Conservation (phyloP, 1,140 invertebrate species). For the Diorhabda sublineata region DNA sequence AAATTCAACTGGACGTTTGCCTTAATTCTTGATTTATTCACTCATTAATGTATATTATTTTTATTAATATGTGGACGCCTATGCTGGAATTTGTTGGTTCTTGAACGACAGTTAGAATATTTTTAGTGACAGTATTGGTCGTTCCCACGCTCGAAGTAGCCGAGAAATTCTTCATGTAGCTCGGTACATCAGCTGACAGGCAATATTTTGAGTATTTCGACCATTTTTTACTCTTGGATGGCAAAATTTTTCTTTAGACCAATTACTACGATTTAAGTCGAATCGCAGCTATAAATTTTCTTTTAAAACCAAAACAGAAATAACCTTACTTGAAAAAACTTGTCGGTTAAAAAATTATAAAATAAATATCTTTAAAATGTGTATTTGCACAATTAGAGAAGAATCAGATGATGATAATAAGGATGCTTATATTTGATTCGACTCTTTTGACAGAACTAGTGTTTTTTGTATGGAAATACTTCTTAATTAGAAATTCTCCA, state of each 20-base stretch:
- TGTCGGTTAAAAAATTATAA: not conserved
- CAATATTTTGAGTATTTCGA: constrained; percentile 27
- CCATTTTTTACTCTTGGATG: constrained; percentile 21
- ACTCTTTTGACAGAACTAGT: no score
- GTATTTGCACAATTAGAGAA: no score
- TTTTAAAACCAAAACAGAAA: not conserved
- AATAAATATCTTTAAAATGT: not conserved
- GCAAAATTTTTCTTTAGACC: not conserved
- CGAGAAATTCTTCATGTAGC: constrained; percentile 30
- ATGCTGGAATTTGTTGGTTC: constrained; percentile 36
- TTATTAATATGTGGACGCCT: not conserved
- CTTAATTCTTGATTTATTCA: no score
- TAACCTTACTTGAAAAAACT: not conserved
- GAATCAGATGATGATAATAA: no score
- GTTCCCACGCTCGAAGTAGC: constrained; percentile 36
- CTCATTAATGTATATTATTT: no score
- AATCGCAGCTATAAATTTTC: not conserved
- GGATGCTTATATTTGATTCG: no score
- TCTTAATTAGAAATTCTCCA: no score
- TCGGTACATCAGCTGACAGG: constrained; percentile 28
- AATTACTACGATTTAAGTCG: not conserved
- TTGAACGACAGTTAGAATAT: constrained; percentile 29
- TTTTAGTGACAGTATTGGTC: constrained; percentile 42
- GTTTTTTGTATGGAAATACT: no score
- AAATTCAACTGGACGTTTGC: no score